Conservation (phyloP, 1,140 invertebrate species). For the Drosophila orena region DNA sequence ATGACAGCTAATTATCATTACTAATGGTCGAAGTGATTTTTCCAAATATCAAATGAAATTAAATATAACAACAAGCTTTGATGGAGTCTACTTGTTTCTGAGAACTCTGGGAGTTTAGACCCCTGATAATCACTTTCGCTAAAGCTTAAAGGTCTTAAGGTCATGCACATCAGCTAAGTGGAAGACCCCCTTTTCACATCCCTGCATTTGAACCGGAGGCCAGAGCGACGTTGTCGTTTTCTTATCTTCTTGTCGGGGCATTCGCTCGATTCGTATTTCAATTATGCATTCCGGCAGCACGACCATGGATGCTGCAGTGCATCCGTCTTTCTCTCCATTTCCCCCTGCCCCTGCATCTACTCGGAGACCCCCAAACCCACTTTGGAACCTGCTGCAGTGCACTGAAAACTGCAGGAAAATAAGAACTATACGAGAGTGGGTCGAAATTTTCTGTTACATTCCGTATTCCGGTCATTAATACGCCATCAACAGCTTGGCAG, state of each 20-base stretch:
- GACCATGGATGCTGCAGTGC: slow-evolving; percentile 44
- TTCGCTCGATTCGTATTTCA: slow-evolving; percentile 65
- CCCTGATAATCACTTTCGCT: slow-evolving; percentile 28
- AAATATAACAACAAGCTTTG: not conserved
- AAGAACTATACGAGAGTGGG: slow-evolving; percentile 18
- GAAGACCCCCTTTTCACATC: slow-evolving; percentile 2
- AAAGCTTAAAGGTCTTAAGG: slow-evolving; percentile 21
- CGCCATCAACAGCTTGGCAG: slow-evolving; percentile 63
- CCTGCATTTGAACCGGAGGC: slow-evolving; percentile 21
- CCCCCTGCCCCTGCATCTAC: not conserved
- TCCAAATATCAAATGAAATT: not conserved
- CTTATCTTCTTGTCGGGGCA: slow-evolving; percentile 47
- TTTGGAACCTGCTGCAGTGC: slow-evolving; percentile 10
- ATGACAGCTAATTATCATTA: too few relatives aligned
- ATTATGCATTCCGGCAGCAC: slow-evolving; percentile 78
- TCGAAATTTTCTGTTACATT: slow-evolving; percentile 68
- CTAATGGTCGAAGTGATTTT: too few relatives aligned
- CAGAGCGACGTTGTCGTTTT: slow-evolving; percentile 27
- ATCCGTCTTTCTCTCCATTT: not conserved
- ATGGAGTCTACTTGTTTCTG: not conserved
- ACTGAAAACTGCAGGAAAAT: slow-evolving; percentile 46
- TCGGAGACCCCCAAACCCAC: not conserved
- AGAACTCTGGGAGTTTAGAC: slow-evolving; percentile 16
- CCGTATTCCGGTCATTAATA: slow-evolving; percentile 81
- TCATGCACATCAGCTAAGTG: slow-evolving; percentile 10